A percentile compares a stretch with the other conserved stretches of the same genome.
Conservation (phyloP, 2,888 invertebrate species). For the Mythimna vitellina region DNA sequence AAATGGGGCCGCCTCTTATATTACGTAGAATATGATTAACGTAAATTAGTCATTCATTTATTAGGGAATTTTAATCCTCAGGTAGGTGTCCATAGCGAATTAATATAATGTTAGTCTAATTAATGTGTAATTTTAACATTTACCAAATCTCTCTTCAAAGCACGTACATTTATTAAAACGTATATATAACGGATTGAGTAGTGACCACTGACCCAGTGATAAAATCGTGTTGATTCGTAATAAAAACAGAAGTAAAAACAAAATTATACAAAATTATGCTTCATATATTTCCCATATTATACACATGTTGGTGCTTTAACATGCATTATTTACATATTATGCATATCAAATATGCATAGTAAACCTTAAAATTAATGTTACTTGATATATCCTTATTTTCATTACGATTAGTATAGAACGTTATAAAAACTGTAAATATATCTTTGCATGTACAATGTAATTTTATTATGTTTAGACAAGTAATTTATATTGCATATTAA, state of each 20-base stretch:
- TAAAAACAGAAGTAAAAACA: constrained; percentile 43
- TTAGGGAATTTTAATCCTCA: constrained; percentile 84
- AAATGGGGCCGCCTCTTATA: constrained; percentile 88
- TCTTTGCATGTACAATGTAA: constrained; percentile 78
- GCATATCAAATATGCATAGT: constrained; percentile 81
- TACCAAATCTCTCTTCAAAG: constrained; percentile 86
- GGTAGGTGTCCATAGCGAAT: constrained; percentile 81
- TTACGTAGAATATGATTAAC: constrained; percentile 78
- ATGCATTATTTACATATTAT: constrained; percentile 73
- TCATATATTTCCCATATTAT: constrained; percentile 72
- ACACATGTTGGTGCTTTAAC: constrained; percentile 82
- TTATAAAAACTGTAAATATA: constrained; percentile 80
- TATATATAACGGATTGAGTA: constrained; percentile 55
- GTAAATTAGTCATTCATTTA: constrained; percentile 80
- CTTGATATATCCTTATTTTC: constrained; percentile 75
- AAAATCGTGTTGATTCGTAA: constrained; percentile 53
- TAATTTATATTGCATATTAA: constrained; percentile 72
- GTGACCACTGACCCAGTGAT: constrained; percentile 54
- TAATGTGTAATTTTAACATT: constrained; percentile 80
- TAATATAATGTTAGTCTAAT: constrained; percentile 78
- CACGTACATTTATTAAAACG: constrained; percentile 69
- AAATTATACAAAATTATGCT: constrained; percentile 68
- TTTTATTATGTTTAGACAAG: constrained; percentile 72
- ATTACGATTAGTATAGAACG: constrained; percentile 69
- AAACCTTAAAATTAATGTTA: constrained; percentile 76